These are phyloP conservation scores for Heterotis niloticus DNA, from an alignment of 2,113 vertebrate genomes.

Conservation along the genomic window DNA sequence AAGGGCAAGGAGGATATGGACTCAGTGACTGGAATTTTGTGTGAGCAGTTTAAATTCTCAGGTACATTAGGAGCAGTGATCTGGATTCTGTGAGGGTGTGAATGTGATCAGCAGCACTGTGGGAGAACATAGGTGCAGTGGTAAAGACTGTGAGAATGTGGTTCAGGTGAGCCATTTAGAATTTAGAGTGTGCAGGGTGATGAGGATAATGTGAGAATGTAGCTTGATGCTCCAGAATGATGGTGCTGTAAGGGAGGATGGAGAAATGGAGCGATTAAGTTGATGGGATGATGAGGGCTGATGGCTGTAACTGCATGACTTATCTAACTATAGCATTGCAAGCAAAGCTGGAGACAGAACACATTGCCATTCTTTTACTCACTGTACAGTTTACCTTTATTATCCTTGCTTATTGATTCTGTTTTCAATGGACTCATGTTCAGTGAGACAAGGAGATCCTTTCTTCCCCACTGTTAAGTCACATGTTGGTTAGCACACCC, in stretches of 20 bases:
- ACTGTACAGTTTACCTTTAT: neutral
- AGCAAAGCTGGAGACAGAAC: neutral
- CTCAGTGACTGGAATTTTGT: too few relatives aligned
- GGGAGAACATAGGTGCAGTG: neutral
- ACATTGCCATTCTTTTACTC: too few relatives aligned
- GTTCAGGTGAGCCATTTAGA: too few relatives aligned
- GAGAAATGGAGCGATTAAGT: too few relatives aligned
- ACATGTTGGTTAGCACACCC: too few relatives aligned
- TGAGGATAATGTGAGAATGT: neutral
- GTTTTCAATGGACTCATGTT: neutral
- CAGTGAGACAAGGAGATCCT: too few relatives aligned
- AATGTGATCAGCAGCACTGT: constrained; percentile 37
- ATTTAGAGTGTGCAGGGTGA: neutral
- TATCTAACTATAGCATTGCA: neutral
- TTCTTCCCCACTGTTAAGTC: too few relatives aligned
- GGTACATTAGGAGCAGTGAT: too few relatives aligned
- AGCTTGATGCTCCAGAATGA: neutral
- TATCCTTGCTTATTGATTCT: neutral
- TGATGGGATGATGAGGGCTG: neutral
- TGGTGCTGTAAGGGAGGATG: neutral
- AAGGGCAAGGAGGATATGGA: too few relatives aligned
- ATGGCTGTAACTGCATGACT: neutral
- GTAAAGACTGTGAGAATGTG: neutral
- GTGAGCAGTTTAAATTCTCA: too few relatives aligned
- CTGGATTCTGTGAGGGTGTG: too few relatives aligned